A percentile compares a stretch with the other conserved stretches of the same genome.
phyloP scores from a whole-genome alignment of 2,888 invertebrate species.

The Crossocerus cetratus region DNA sequence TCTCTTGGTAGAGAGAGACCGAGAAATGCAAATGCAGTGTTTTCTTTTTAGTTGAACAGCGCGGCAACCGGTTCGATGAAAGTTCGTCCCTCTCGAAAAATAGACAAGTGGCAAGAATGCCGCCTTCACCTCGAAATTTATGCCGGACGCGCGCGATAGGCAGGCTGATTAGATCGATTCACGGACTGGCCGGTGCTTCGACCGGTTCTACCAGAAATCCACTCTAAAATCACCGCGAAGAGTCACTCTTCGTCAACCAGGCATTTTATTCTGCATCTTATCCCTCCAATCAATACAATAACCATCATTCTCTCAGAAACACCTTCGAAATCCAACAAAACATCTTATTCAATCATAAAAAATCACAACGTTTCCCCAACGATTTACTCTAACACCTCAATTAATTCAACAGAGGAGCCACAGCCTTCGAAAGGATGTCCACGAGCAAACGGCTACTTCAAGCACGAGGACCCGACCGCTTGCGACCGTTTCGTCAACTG shows the following conservation, averaged over 20 bases:
- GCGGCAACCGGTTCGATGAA: neutral
- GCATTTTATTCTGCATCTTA: neutral
- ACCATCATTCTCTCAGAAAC: neutral
- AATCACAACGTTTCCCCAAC: neutral
- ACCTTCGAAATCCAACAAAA: neutral
- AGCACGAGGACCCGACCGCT: conserved; percentile 84
- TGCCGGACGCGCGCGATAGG: neutral
- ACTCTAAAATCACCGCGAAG: conserved; percentile 5
- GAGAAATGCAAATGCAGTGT: neutral
- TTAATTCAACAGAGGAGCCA: conserved; percentile 82
- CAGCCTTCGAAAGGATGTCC: conserved; percentile 86
- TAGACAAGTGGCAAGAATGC: neutral
- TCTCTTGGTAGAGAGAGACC: neutral
- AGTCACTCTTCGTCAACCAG: too few relatives aligned
- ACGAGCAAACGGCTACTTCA: conserved; percentile 87
- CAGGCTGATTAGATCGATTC: conserved; percentile 24
- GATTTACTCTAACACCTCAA: neutral
- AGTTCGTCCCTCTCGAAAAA: neutral
- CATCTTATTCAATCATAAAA: neutral
- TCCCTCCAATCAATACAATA: neutral
- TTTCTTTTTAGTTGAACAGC: neutral
- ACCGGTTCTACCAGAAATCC: conserved; percentile 40
- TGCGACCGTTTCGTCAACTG: conserved; percentile 90
- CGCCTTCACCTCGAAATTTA: neutral
- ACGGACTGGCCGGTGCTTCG: conserved; percentile 3